Base-by-base conservation (phyloP, 2,888 invertebrate genomes). In the Cartodere bifasciata region DNA sequence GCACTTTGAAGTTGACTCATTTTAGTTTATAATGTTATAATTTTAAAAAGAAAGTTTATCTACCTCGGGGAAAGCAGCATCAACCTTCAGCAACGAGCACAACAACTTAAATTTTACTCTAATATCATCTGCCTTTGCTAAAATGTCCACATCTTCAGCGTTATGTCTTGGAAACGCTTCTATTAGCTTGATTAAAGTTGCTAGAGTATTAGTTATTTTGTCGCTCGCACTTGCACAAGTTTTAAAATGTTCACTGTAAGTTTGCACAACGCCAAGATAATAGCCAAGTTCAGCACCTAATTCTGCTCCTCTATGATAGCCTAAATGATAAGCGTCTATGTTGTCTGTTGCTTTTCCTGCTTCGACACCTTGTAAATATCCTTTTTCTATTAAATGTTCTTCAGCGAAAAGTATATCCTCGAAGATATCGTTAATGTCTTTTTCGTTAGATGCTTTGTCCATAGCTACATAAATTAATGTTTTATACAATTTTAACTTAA, bases 201-300 rank as follows among this genome's bases (percentile, higher is more conserved):
- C 48, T 21, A 82, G 56, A 22, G 68, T 64, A 11, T 58, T 60
- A 2, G 59, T 24, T 4, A 70, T 50, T 60, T 75, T 82, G 25
- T 31, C 28, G 12, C 37, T n/a, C 33, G 36, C 5, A 41, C 35
- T 13, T 32, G 35, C 74, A 77, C 13, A 60, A 24, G 35, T 23
- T 31, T 48, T 42, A 12, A 41, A 36, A 22, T 44, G 35, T 9
- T 25, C 16, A 12, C 72, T 43, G 41, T 70, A 63, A 13, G 67
- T 60, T 32, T 68, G 62, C 2, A 74, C 58, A 25, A 70, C 62
- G 3, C 78, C 79, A 28, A 69, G 62, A 48, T 81, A 85, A 50
- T 70, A 75, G 4, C 86, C 87, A 49, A 88, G 58, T 59, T 85
- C 83, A 25, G 75, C 69, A 3, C 85, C 85, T 11, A 86, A 50